phyloP scores from a whole-genome alignment of 2,888 invertebrate genomes.

The Eulithis testata region DNA sequence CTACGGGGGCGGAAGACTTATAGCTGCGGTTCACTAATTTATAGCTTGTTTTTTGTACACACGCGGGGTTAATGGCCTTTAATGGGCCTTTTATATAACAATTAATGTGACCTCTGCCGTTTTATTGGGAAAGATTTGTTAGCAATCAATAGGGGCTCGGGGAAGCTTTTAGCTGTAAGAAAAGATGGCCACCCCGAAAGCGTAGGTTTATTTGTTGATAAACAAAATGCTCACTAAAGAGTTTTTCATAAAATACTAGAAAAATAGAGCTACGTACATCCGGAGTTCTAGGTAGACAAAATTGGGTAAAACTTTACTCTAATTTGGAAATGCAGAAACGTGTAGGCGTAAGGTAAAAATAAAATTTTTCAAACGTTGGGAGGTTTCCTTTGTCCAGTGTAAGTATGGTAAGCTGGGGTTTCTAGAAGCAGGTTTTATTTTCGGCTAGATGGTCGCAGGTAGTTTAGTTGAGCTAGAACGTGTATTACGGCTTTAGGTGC shows the following conservation, averaged over 20 bases:
- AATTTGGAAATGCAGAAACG: not conserved
- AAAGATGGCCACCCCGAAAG: not conserved
- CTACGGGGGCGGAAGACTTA: constrained; percentile 66
- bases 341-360: not conserved
- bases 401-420: constrained; percentile 22
- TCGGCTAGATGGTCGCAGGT: constrained; percentile 4
- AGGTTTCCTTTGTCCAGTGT: constrained; percentile 16
- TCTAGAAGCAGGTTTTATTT: constrained; percentile 24
- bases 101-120: constrained; percentile 64
- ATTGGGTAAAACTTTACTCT: not conserved
- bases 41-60: constrained; percentile 79
- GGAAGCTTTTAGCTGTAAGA: constrained; percentile 21
- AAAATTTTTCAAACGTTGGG: constrained; percentile 5
- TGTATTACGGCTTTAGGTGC: constrained; percentile 20
- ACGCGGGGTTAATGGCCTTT: constrained; percentile 72
- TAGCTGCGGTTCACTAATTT: constrained; percentile 72
- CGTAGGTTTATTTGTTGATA: not conserved
- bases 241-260: not conserved
- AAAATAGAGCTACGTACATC: too few species aligned
- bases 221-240: not conserved
- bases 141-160: constrained; percentile 44
- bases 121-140: constrained; percentile 49
- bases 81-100: constrained; percentile 74
- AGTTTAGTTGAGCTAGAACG: constrained; percentile 19
- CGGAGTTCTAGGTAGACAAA: too few species aligned